phyloP scores from a whole-genome alignment of 2,797 vertebrate genomes.

The Cuculus canorus region DNA sequence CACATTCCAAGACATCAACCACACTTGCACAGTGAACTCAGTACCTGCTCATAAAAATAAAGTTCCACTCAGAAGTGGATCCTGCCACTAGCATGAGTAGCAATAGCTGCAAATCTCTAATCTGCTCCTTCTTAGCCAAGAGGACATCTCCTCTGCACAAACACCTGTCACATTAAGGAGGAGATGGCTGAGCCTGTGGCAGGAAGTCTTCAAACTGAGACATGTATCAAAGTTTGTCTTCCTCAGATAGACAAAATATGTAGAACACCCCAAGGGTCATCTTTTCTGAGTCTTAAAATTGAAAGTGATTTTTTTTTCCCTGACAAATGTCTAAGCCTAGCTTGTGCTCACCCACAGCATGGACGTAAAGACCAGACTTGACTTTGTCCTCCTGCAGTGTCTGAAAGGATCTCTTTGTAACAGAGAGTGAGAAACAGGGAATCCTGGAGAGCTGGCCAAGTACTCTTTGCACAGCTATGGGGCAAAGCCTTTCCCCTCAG shows the following conservation, averaged over 20 bases:
- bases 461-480: not conserved
- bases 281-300: not conserved
- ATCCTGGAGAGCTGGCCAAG: not conserved
- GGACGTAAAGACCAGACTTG: not conserved
- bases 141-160: not conserved
- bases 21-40: not conserved
- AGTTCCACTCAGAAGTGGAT: not conserved
- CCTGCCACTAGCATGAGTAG: not conserved
- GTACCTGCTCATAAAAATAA: not conserved
- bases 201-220: not conserved
- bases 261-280: not conserved
- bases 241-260: not conserved
- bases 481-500: not conserved
- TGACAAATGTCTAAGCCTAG: not conserved
- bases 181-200: not conserved
- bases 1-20: not conserved
- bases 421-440: not conserved
- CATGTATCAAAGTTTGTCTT: not conserved
- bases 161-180: fast-evolving
- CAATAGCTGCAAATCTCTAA: not conserved
- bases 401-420: not conserved
- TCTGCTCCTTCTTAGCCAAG: not conserved
- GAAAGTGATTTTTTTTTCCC: not conserved
- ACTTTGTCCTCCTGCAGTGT: not conserved
- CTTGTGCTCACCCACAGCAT: not conserved